These are phyloP conservation scores for Drosophila mercatorum DNA, from an alignment of 2,888 invertebrate genomes.

Conservation along the genomic window DNA sequence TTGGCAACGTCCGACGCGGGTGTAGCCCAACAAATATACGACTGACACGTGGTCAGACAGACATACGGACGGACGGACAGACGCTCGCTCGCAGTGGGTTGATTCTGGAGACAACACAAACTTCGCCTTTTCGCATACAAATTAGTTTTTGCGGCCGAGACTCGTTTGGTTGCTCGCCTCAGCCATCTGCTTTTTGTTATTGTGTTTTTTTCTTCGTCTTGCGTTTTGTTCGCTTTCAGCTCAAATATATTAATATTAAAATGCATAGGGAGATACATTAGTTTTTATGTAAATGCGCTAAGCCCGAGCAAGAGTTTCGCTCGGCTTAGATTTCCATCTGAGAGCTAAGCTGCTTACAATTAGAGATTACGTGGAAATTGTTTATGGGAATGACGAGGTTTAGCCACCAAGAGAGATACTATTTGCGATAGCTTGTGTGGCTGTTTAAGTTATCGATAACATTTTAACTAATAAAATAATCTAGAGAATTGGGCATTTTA, in stretches of 20 bases:
- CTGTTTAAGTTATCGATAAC: background rate
- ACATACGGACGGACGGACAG: slow-evolving; percentile 29
- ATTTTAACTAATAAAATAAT: background rate
- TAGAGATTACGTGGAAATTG: slow-evolving; percentile 31
- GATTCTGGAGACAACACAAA: slow-evolving; percentile 62
- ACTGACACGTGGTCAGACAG: slow-evolving; percentile 51
- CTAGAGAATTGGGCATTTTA: background rate
- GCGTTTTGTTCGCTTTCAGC: slow-evolving; percentile 8
- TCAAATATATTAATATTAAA: slow-evolving; percentile 71
- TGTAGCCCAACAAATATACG: slow-evolving; percentile 55
- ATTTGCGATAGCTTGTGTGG: background rate
- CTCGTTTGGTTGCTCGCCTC: slow-evolving; percentile 1
- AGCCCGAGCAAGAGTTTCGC: slow-evolving; percentile 9
- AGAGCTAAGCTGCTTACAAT: slow-evolving; percentile 24
- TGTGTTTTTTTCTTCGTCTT: slow-evolving; percentile 7
- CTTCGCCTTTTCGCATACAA: slow-evolving; percentile 68
- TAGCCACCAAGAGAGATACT: background rate
- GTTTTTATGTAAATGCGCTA: slow-evolving; percentile 43
- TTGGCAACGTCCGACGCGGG: slow-evolving; percentile 61
- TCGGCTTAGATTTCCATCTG: slow-evolving; percentile 22
- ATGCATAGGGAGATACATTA: slow-evolving; percentile 54
- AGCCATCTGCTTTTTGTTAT: slow-evolving; percentile 46
- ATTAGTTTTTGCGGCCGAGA: slow-evolving; percentile 70
- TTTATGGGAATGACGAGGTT: background rate
- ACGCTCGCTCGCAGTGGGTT: slow-evolving; percentile 17